These are phyloP conservation scores for Pollenia labialis DNA, from an alignment of 2,888 invertebrate genomes.

Conservation along the genomic window DNA sequence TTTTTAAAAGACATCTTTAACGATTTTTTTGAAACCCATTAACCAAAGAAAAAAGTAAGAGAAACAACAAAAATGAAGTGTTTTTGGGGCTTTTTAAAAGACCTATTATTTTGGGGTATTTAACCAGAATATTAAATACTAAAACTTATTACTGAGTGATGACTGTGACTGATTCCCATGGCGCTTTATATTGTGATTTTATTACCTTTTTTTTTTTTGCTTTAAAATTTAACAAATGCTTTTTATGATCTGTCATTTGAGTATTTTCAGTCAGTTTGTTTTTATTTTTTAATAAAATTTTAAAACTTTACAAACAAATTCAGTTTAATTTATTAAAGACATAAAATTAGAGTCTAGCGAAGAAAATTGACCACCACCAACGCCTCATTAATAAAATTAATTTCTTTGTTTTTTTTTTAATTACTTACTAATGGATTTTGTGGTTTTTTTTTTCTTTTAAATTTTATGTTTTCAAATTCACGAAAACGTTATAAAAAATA, in stretches of 20 bases:
- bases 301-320: background rate
- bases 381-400: conserved; percentile 16
- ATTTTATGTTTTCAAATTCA: conserved; percentile 33
- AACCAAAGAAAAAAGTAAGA: background rate
- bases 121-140: conserved; percentile 36
- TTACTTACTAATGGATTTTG: conserved; percentile 69
- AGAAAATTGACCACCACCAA: conserved; percentile 44
- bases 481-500: conserved; percentile 60
- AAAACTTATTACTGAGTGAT: background rate
- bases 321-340: conserved; percentile 8
- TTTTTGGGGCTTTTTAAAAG: conserved; percentile 37
- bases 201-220: conserved; percentile 36
- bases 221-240: conserved; percentile 18
- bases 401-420: conserved; percentile 30
- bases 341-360: conserved; percentile 22
- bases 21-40: conserved; percentile 53
- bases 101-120: conserved; percentile 63
- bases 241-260: conserved; percentile 41
- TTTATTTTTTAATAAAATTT: background rate
- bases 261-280: conserved; percentile 14
- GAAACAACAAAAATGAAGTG: background rate
- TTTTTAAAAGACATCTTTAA: conserved; percentile 48
- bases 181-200: conserved; percentile 51
- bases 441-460: conserved; percentile 36
- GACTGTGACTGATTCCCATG: conserved; percentile 26